Evolutionary conservation across 2,113 vertebrate genomes (phyloP), one percentile per base, ranked within the genome.

Genomic region (Tragelaphus scriptus): DNA sequence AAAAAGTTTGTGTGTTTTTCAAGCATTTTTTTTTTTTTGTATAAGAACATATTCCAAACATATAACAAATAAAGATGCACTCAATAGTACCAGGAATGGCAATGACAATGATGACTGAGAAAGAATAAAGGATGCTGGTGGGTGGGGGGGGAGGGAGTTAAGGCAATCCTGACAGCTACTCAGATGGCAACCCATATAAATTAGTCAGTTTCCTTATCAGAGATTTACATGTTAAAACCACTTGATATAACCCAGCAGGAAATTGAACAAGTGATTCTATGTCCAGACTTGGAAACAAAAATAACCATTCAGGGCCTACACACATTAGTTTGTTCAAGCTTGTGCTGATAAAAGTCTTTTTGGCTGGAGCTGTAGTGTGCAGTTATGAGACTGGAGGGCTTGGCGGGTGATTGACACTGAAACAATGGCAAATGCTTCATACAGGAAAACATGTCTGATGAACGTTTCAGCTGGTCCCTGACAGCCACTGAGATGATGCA

Each of bases 231-330:
- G 95, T 91, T 95, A 96, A 95, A 98, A 89, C 82, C 40, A 23
- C 94, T 97, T 98, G 95, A 98, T 97, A 86, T 68, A 98, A 97
- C 95, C 96, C 95, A 98, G 97, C 98, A 94, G 94, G 98, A 97
- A 98, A 97, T 26, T 89, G 90, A 96, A 96, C 91, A 96, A 98
- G 96, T 97, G 95, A 97, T 97, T 95, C 79, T 97, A 25, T 96
- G 97, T 97, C 97, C 97, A 98, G 98, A 96, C 96, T 97, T 98
- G 97, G 98, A 98, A 98, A 97, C 91, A 97, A 98, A 98, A 98
- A 97, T 98, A 98, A 91, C 97, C 75, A 44, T 88, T 97, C 55
- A 81, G 96, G 53, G 93, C 68, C 87, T 63, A 49, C 79, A 94
- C 58, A 77, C 94, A 97, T 97, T 93, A 93, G 94, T 93, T 97